Evolutionary conservation across 2,888 invertebrate species (phyloP).

Genomic region (Limenitis camilla): DNA sequence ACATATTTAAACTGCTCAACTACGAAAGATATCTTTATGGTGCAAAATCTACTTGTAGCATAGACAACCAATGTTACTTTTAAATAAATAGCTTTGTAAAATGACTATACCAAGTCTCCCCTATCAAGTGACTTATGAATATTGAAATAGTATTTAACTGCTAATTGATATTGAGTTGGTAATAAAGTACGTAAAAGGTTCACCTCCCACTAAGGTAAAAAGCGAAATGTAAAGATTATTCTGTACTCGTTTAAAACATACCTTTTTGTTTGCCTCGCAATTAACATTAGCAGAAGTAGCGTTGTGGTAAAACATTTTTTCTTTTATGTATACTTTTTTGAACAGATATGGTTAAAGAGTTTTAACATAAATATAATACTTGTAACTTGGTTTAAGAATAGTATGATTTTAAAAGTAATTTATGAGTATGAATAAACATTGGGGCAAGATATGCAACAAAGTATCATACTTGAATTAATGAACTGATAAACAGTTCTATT

Average conservation of each 20-base stretch:
- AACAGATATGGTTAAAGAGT: too few species aligned
- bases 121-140: constrained; percentile 15
- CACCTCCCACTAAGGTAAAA: constrained; percentile 10
- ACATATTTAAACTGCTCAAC: too few species aligned
- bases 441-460: constrained; percentile 29
- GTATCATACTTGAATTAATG: constrained; percentile 29
- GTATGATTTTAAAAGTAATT: too few species aligned
- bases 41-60: too few species aligned
- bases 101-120: too few species aligned
- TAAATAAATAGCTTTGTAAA: too few species aligned
- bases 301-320: neutral
- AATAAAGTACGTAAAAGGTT: constrained; percentile 10
- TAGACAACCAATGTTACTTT: too few species aligned
- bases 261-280: neutral
- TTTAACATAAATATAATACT: too few species aligned
- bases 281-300: neutral
- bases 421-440: neutral
- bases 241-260: neutral
- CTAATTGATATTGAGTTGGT: constrained; percentile 14
- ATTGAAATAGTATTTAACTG: constrained; percentile 15
- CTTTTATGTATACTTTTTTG: neutral
- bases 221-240: neutral
- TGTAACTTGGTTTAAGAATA: too few species aligned
- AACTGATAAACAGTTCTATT: constrained; percentile 31
- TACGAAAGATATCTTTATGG: too few species aligned